A percentile compares a stretch with the other conserved stretches of the same genome.
Conservation (phyloP, 2,113 vertebrate species). For the Nycticebus coucang region DNA sequence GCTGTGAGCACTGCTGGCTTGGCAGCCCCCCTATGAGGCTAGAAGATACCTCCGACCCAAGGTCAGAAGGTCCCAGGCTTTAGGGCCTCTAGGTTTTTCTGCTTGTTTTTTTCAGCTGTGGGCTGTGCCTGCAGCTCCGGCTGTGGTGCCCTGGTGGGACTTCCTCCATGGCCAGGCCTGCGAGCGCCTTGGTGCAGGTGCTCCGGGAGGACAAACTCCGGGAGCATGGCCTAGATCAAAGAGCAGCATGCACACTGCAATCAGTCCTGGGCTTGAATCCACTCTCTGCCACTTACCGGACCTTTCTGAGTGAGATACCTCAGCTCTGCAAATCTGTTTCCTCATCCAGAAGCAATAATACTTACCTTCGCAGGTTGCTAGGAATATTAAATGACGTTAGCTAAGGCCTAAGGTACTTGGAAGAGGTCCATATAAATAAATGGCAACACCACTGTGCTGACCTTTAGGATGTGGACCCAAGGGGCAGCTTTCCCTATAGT, state of each 20-base stretch:
- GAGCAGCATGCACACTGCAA: neutral
- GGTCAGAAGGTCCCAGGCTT: neutral
- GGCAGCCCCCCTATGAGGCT: neutral
- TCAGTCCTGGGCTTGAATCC: neutral
- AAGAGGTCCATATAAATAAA: too few species aligned
- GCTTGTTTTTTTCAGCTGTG: neutral
- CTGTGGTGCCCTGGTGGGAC: neutral
- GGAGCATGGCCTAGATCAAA: neutral
- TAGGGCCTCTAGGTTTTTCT: neutral
- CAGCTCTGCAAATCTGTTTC: too few species aligned
- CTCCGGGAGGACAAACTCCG: neutral
- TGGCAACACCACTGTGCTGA: too few species aligned
- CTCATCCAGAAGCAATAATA: too few species aligned
- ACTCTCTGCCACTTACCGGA: too few species aligned
- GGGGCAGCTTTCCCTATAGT: neutral
- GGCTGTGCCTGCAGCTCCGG: neutral
- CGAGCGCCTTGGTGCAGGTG: neutral
- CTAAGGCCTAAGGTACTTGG: too few species aligned
- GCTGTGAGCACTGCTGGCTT: neutral
- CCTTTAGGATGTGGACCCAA: too few species aligned
- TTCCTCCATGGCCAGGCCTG: neutral
- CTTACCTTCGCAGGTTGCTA: too few species aligned
- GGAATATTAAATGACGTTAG: too few species aligned
- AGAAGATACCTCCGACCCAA: neutral
- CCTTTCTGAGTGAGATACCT: too few species aligned